Evolutionary conservation across 2,888 invertebrate genomes (phyloP).

Genomic region (Branchellion lobata): DNA sequence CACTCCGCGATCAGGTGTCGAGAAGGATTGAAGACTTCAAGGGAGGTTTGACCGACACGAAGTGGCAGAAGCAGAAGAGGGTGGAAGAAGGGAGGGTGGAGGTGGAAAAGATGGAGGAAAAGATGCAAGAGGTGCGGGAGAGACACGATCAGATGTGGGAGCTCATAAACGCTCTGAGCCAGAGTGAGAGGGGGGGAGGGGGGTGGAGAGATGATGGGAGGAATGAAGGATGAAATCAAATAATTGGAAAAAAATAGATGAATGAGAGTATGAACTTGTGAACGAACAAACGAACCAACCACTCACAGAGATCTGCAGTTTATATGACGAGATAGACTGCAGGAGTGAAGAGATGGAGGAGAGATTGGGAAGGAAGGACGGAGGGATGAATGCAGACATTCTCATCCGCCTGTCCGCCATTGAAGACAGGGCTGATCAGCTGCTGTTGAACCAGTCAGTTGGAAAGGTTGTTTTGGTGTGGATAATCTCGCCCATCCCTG

Average conservation of each 20-base stretch:
- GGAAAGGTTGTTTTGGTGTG: not conserved
- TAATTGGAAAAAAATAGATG: not conserved
- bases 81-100: not conserved
- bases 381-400: slow-evolving; percentile 77
- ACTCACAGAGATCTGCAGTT: slow-evolving; percentile 1
- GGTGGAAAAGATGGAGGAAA: not conserved
- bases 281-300: not conserved
- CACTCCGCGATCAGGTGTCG: too few species aligned
- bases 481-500: too few species aligned
- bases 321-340: slow-evolving; percentile 71
- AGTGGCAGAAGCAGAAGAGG: too few species aligned
- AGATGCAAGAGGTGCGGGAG: not conserved
- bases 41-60: too few species aligned
- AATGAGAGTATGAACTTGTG: not conserved
- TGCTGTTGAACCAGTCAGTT: slow-evolving; percentile 54
- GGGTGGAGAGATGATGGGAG: too few species aligned
- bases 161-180: not conserved
- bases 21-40: too few species aligned
- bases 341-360: slow-evolving; percentile 66
- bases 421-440: slow-evolving; percentile 73
- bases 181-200: too few species aligned
- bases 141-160: not conserved
- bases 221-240: not conserved
- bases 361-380: slow-evolving; percentile 66
- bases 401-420: slow-evolving; percentile 79